Evolutionary conservation across 1,140 invertebrate genomes (phyloP).

Genomic region (Sipha flava): DNA sequence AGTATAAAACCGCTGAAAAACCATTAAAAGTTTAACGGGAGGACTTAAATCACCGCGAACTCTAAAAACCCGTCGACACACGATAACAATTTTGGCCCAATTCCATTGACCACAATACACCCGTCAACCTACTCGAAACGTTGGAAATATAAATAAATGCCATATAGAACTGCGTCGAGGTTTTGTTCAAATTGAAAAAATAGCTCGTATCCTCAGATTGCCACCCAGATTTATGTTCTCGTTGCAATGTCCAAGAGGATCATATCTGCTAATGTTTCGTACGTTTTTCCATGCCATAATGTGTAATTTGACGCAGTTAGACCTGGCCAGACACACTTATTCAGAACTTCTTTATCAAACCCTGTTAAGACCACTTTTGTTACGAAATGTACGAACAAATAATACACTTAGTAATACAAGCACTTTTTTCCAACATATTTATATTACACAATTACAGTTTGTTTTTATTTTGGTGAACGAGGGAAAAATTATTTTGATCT

Average conservation of each 20-base stretch:
- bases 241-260: background rate
- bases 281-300: too few relatives aligned
- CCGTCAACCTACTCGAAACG: background rate
- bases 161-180: background rate
- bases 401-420: too few relatives aligned
- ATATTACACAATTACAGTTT: too few relatives aligned
- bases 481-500: too few relatives aligned
- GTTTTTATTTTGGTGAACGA: too few relatives aligned
- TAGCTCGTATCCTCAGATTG: background rate
- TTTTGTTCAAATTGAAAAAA: background rate
- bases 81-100: conserved; percentile 29
- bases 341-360: too few relatives aligned
- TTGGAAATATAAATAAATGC: background rate
- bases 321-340: too few relatives aligned
- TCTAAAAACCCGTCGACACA: conserved; percentile 17
- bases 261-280: too few relatives aligned
- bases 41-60: conserved; percentile 24
- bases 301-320: too few relatives aligned
- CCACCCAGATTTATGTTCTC: background rate
- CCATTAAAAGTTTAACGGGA: conserved; percentile 29
- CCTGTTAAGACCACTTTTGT: too few relatives aligned
- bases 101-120: conserved; percentile 9
- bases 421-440: too few relatives aligned
- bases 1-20: conserved; percentile 15
- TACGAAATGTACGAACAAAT: too few relatives aligned